Evolutionary conservation across 2,888 invertebrate genomes (phyloP).

Genomic region (Chrysolina haemoptera): DNA sequence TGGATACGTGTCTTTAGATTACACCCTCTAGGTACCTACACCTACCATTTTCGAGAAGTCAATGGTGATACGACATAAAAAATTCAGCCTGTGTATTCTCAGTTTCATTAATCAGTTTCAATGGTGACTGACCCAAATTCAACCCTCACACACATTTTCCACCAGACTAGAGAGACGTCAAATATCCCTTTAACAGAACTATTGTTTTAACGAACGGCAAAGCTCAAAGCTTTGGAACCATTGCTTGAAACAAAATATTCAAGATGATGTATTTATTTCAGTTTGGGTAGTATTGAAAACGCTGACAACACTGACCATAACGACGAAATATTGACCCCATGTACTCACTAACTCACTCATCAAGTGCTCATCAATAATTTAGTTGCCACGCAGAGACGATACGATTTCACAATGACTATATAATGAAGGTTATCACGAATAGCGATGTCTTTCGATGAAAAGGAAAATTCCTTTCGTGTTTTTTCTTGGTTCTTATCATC

Average conservation of each 20-base stretch:
- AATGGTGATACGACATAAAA: too few species aligned
- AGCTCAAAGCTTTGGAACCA: background rate
- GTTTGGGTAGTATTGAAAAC: background rate
- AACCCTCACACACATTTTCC: too few species aligned
- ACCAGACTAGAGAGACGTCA: too few species aligned
- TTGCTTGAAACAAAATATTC: background rate
- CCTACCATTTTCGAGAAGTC: too few species aligned
- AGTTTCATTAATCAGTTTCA: too few species aligned
- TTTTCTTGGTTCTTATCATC: background rate
- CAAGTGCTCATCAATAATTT: constrained; percentile 14
- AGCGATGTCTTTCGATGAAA: background rate
- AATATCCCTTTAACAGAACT: too few species aligned
- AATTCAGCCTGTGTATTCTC: too few species aligned
- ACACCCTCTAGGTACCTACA: too few species aligned
- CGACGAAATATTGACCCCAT: constrained; percentile 11
- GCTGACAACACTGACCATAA: constrained; percentile 6
- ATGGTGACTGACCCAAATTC: too few species aligned
- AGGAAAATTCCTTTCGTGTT: background rate
- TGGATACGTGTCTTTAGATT: too few species aligned
- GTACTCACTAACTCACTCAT: too few species aligned
- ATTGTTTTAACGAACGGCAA: background rate
- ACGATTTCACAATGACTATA: constrained; percentile 5
- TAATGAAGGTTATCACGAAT: background rate
- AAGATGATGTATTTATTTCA: background rate
- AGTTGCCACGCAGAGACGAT: constrained; percentile 10